Base-by-base conservation (phyloP, 2,113 vertebrate genomes). In the Megalops atlanticus region DNA sequence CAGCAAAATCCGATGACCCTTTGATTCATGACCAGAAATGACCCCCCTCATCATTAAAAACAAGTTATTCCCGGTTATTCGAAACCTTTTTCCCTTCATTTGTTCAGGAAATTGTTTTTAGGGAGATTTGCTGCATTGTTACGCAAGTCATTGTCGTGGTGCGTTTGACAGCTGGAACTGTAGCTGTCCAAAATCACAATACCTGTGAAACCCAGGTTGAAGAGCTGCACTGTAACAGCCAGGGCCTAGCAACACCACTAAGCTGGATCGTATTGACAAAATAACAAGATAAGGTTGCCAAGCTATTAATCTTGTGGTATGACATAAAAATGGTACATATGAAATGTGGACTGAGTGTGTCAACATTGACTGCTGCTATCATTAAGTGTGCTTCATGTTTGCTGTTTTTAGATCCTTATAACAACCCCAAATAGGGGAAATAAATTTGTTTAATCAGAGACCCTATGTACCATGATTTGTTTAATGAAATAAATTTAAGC, bases 361-460 rank as follows among this genome's bases (percentile, higher is more conserved):
- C 84, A 78, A 82, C 40, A 77, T 31, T 21, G 79, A 27, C 43
- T 6, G 76, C 76, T 80, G 79, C 68, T 74, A 68, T 68, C 33
- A 82, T 81, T 83, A 1, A 4, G 68, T 1, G 81, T 80, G 24
- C 27, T 41, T 73, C 71, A 4, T 12, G 69, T 54, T 11, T 3
- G 58, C 21, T 16, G 10, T 72, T 82, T 73, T 71, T 27, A 38
- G 35, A 49, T 24, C 40, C 18, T 52, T 43, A 49, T 47, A 74
- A 54, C 54, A 86, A 71, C 72, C 45, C 0, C 12, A 31, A 76
- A 84, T 75, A 40, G 8, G 70, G 35, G 3, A 21, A 78, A 81
- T 91, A 80, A 84, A 86, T 88, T 64, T 75, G n/a, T 82, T 83
- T 88, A 89, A 89, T 79, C 80, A 82, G 76, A 86, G 83, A 43